Conservation (phyloP, 2,888 invertebrate genomes). For the Pristionchus mayeri region DNA sequence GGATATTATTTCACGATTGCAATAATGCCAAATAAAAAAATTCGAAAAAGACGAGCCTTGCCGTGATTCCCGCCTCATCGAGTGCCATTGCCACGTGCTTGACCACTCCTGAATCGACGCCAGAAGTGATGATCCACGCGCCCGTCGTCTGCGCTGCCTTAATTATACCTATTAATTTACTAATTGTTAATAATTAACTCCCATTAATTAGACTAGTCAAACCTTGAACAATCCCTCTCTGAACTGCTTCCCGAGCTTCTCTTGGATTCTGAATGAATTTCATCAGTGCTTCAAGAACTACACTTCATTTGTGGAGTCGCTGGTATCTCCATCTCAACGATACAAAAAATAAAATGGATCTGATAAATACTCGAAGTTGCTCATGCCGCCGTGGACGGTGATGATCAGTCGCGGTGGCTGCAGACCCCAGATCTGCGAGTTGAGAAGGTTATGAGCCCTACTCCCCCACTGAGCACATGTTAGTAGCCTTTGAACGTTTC, state of each 20-base stretch:
- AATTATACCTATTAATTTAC: neutral
- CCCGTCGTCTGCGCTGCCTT: conserved; percentile 95
- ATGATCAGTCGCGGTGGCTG: conserved; percentile 96
- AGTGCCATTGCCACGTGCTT: conserved; percentile 84
- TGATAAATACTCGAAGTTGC: conserved; percentile 87
- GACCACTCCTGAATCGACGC: conserved; percentile 82
- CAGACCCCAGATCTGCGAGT: conserved; percentile 86
- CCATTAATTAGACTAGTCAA: no score
- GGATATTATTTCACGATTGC: neutral
- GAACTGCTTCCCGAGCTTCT: conserved; percentile 93
- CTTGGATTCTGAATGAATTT: conserved; percentile 80
- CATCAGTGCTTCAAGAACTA: neutral
- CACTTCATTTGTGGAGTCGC: neutral
- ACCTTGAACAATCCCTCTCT: conserved; percentile 92
- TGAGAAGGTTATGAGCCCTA: no score
- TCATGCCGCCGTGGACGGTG: conserved; percentile 96
- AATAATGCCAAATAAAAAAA: neutral
- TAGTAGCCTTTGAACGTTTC: no score
- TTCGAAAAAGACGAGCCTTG: conserved; percentile 54
- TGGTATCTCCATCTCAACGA: no score
- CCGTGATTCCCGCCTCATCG: conserved; percentile 75
- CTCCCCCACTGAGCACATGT: no score
- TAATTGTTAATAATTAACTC: neutral
- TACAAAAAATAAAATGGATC: no score
- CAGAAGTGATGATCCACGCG: conserved; percentile 95